Evolutionary conservation across 2,797 vertebrate genomes (phyloP).

Genomic region (Myotis vivesi): DNA sequence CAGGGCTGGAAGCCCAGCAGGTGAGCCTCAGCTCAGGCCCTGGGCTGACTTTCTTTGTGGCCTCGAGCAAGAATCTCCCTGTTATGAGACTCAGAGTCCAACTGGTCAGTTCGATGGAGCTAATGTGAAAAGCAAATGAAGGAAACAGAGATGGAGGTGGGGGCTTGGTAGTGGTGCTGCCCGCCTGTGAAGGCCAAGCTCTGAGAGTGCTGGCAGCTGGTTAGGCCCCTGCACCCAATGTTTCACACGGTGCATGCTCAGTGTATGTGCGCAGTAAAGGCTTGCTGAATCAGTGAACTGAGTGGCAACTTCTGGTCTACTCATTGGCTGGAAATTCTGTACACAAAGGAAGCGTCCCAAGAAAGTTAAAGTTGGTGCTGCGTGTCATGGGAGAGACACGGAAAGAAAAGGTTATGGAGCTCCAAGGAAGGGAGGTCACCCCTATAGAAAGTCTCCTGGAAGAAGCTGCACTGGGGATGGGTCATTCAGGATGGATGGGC

Average conservation of each 20-base stretch:
- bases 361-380: neutral
- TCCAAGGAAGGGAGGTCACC: neutral
- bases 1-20: rapidly evolving
- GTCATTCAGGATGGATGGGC: neutral
- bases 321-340: neutral
- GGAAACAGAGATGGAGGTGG: no score
- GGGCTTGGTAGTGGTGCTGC: neutral
- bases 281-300: neutral
- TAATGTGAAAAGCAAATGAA: neutral
- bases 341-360: neutral
- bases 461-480: neutral
- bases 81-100: neutral
- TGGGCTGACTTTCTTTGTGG: neutral
- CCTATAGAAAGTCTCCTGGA: neutral
- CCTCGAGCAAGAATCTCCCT: neutral
- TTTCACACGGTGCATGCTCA: neutral
- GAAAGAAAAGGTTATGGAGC: neutral
- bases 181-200: neutral
- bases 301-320: neutral
- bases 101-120: neutral
- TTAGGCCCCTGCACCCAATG: neutral
- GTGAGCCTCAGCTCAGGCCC: neutral
- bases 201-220: neutral
- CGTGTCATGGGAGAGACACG: neutral
- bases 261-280: rapidly evolving